Evolutionary conservation across 2,888 invertebrate genomes (phyloP), one percentile per base, ranked within the genome.

Genomic region (Amphipoea oculea): DNA sequence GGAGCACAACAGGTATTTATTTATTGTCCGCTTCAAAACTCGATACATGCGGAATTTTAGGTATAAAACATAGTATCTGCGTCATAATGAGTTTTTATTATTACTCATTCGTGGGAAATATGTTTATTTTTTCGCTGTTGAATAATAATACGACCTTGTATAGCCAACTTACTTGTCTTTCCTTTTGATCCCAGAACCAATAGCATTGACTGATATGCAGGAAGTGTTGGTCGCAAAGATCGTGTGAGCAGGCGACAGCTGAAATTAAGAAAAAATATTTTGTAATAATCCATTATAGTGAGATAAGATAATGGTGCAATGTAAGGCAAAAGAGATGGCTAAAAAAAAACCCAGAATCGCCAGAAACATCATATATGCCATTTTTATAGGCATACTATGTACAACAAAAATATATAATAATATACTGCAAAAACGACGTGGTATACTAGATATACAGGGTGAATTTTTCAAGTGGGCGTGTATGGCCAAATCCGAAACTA

Each of bases 141-240:
- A 12, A 51, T 69, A 48, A 29, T 48, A 48, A 48, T 51, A 69
- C 36, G 36, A 60, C 17, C 36, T n/a, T 40, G 9, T 5, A 11
- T 40, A 40, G 17, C 4, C 7, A 65, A 86, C 93, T 90, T 86
- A 97, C 97, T 97, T 97, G 91, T 98, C 98, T 92, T 97, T 97
- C 89, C 99, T 97, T 79, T 98, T 97, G 4, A 98, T 98, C 7
- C 98, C 97, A 14, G 97, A 97, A 0, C 98, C 98, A 90, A 99
- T 99, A 90, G 99, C 99, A 81, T 97, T 97, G 87, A 99, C 98
- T 20, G 98, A 98, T 36, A 99, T 97, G 0, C 99, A 99, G 7
- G 99, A 99, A 0, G 99, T 99, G 94, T 99, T 99, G 51, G 98
- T 98, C 3, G 99, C 98, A 94, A 99, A 98, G 84, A 99, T 98